Conservation (phyloP, 2,888 invertebrate genomes). For the Drosophila buzzatii region DNA sequence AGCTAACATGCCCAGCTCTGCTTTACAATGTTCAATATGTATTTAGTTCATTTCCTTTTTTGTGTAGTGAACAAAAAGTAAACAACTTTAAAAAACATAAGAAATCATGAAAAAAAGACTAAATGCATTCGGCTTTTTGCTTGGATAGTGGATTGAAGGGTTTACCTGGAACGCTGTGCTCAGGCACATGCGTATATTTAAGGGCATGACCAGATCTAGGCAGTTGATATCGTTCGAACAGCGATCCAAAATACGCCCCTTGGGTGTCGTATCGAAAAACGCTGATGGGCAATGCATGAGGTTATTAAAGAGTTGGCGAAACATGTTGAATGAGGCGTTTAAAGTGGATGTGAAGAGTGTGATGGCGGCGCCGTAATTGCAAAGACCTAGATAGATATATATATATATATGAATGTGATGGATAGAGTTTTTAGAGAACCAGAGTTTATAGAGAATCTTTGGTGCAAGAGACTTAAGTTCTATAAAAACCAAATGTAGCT, state of each 20-base stretch:
- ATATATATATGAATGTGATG: slow-evolving; percentile 12
- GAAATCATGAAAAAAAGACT: neutral
- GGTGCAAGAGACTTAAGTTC: slow-evolving; percentile 38
- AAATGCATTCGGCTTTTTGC: neutral
- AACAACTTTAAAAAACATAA: neutral
- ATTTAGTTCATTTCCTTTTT: neutral
- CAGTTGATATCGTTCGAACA: slow-evolving; percentile 88
- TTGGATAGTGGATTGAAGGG: neutral
- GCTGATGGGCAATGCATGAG: slow-evolving; percentile 87
- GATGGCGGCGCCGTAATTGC: slow-evolving; percentile 83
- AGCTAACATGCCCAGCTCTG: neutral
- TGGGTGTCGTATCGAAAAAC: slow-evolving; percentile 89
- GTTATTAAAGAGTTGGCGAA: slow-evolving; percentile 85
- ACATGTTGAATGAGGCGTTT: slow-evolving; percentile 80
- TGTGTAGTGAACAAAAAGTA: neutral
- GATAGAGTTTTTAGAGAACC: slow-evolving; percentile 11
- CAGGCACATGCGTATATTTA: slow-evolving; percentile 82
- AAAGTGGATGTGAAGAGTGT: slow-evolving; percentile 80
- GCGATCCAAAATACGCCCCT: slow-evolving; percentile 88
- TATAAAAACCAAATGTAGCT: slow-evolving; percentile 21
- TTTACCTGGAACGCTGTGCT: slow-evolving; percentile 83
- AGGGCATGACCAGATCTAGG: slow-evolving; percentile 87
- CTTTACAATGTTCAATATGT: neutral
- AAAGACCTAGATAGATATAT: slow-evolving; percentile 65
- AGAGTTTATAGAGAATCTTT: slow-evolving; percentile 14